Conservation (phyloP, 2,113 vertebrate species). For the Thoracochromis brauschi region DNA sequence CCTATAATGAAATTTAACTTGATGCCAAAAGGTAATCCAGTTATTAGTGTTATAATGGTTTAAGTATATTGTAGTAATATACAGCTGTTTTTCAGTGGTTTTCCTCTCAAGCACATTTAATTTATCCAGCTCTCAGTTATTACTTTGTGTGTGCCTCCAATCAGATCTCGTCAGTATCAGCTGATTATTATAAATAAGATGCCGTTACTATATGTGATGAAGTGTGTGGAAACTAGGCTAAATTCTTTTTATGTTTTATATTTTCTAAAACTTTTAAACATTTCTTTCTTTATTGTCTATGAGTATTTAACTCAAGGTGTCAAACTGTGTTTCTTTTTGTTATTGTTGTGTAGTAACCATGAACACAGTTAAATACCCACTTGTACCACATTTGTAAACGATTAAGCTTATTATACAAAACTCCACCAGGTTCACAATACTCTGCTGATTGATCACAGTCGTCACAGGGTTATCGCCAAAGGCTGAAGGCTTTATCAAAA, state of each 20-base stretch:
- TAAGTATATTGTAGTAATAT: neutral
- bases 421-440: neutral
- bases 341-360: neutral
- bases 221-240: neutral
- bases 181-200: neutral
- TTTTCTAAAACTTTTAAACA: neutral
- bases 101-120: neutral
- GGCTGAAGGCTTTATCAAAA: neutral
- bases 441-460: neutral
- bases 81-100: neutral
- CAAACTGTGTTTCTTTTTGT: neutral
- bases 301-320: neutral
- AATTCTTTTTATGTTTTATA: neutral
- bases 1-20: neutral
- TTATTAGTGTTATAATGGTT: neutral
- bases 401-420: neutral
- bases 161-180: neutral
- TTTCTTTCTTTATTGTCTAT: neutral
- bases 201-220: neutral
- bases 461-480: neutral
- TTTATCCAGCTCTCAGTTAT: neutral
- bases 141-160: neutral
- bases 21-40: neutral
- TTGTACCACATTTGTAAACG: neutral
- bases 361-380: neutral